Percentiles rank a stretch among this genome's conserved stretches.
Conservation (phyloP, 2,797 vertebrate species). For the Pampus argenteus region DNA sequence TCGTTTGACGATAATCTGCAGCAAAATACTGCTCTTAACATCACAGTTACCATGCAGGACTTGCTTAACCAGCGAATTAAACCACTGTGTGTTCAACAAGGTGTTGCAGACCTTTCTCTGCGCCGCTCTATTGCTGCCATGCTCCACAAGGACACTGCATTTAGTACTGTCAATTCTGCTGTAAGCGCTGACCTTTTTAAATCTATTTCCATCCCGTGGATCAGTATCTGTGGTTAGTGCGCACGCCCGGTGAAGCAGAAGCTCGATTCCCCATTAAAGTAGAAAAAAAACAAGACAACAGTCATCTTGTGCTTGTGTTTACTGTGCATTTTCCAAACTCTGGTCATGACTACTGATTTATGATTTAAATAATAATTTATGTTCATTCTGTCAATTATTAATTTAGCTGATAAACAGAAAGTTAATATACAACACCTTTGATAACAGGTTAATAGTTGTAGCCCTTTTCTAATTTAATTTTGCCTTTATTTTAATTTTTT, state of each 20-base stretch:
- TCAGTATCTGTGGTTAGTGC: conserved; percentile 57
- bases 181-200: conserved; percentile 72
- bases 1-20: neutral
- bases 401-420: neutral
- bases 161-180: conserved; percentile 59
- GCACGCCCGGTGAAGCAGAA: conserved; percentile 41
- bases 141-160: conserved; percentile 63
- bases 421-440: neutral
- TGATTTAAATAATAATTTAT: too few relatives aligned
- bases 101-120: conserved; percentile 31
- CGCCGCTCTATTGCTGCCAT: conserved; percentile 40
- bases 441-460: neutral
- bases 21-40: neutral
- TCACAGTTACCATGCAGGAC: neutral
- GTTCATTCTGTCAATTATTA: conserved; percentile 1
- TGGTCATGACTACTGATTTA: conserved; percentile 18
- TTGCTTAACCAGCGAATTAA: conserved; percentile 24
- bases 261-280: conserved; percentile 37
- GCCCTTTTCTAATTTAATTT: neutral
- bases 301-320: conserved; percentile 36
- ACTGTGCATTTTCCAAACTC: conserved; percentile 26
- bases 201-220: conserved; percentile 62
- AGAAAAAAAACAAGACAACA: conserved; percentile 34
- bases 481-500: too few relatives aligned
- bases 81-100: conserved; percentile 25